These are phyloP conservation scores for Chymomyza costata DNA, from an alignment of 1,140 invertebrate genomes.

Conservation along the genomic window DNA sequence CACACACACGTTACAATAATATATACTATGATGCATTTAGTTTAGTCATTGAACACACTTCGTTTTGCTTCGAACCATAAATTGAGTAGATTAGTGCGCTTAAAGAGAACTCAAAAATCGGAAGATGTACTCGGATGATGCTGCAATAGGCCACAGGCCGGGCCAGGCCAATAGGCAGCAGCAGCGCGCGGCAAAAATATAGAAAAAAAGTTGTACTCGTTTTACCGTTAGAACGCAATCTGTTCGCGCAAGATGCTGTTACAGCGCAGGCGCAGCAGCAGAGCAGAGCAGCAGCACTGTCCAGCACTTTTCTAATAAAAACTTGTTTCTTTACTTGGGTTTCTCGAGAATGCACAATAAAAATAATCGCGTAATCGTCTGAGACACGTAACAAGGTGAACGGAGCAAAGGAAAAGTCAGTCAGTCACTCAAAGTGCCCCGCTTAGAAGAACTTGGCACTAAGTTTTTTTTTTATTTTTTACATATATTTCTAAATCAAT, in stretches of 20 bases:
- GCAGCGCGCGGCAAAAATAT: not conserved
- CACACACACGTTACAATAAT: too few species aligned
- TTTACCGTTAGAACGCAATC: slow-evolving; percentile 73
- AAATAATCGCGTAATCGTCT: slow-evolving; percentile 56
- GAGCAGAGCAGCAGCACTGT: not conserved
- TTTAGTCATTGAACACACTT: slow-evolving; percentile 51
- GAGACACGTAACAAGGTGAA: slow-evolving; percentile 46
- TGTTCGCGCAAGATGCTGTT: slow-evolving; percentile 61
- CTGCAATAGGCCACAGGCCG: slow-evolving; percentile 63
- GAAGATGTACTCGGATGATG: slow-evolving; percentile 43
- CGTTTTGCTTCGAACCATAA: slow-evolving; percentile 31
- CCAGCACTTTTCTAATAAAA: slow-evolving; percentile 52
- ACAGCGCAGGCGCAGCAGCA: not conserved
- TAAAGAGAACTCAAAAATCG: slow-evolving; percentile 25
- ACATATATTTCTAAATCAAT: slow-evolving; percentile 1
- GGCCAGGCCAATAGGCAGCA: slow-evolving; percentile 11
- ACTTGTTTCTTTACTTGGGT: slow-evolving; percentile 42
- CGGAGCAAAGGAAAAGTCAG: not conserved
- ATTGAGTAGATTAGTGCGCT: slow-evolving; percentile 62
- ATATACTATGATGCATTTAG: slow-evolving; percentile 53
- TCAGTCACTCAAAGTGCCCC: not conserved
- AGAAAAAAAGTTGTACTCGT: slow-evolving; percentile 57
- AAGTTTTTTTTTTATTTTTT: too few species aligned
- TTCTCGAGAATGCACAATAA: slow-evolving; percentile 49
- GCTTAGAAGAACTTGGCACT: slow-evolving; percentile 18